A percentile compares a stretch with the other conserved stretches of the same genome.
Evolutionary conservation across 2,113 vertebrate species (phyloP).

Genomic region (Castor canadensis): DNA sequence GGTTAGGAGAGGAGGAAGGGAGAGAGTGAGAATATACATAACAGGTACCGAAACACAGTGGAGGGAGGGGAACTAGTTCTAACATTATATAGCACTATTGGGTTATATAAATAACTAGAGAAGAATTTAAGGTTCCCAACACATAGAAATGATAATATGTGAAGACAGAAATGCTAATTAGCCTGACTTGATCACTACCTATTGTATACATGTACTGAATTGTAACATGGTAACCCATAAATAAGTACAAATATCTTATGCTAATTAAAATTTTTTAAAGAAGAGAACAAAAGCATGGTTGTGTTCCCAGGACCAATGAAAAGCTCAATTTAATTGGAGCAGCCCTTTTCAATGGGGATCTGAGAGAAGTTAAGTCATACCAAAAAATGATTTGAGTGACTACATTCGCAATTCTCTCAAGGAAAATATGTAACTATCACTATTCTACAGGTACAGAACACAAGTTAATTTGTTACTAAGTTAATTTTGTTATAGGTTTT

Average conservation of each 20-base stretch:
- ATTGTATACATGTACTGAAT: neutral
- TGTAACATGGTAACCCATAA: neutral
- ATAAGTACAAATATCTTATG: neutral
- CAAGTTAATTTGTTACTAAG: neutral
- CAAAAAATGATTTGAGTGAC: neutral
- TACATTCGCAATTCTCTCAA: constrained; percentile 6
- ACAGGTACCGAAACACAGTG: neutral
- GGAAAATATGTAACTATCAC: neutral
- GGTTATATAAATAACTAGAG: neutral
- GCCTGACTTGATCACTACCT: neutral
- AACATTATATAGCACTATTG: neutral
- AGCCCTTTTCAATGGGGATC: neutral
- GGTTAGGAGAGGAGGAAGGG: neutral
- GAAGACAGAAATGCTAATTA: neutral
- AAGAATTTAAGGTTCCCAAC: neutral
- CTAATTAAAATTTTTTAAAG: neutral
- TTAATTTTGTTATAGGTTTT: no score
- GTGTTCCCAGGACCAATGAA: neutral
- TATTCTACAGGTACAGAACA: neutral
- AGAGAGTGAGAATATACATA: neutral
- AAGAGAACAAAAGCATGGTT: neutral
- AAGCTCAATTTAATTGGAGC: neutral
- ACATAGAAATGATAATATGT: neutral
- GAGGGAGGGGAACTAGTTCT: neutral
- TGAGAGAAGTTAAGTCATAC: neutral